Evolutionary conservation across 2,888 invertebrate species (phyloP).

Genomic region (Pammene fasciana): DNA sequence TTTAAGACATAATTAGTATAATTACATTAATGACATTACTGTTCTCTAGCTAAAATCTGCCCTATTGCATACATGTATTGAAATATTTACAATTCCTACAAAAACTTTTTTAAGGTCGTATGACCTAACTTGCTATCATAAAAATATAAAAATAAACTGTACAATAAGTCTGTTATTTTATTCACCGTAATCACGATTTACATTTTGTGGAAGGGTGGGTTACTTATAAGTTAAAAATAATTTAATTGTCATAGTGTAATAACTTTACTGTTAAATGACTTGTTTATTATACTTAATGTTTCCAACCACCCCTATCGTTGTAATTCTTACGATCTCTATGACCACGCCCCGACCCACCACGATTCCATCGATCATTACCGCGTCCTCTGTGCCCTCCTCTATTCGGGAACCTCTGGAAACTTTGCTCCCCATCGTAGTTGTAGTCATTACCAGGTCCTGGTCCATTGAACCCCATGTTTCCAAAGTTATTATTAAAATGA

Average conservation of each 20-base stretch:
- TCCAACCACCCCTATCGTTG: slow-evolving; percentile 80
- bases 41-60: slow-evolving; percentile 21
- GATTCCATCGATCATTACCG: slow-evolving; percentile 76
- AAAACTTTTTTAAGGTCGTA: slow-evolving; percentile 55
- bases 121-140: slow-evolving; percentile 56
- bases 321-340: slow-evolving; percentile 78
- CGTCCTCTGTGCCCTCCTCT: slow-evolving; percentile 75
- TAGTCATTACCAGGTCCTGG: slow-evolving; percentile 71
- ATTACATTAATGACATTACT: slow-evolving; percentile 34
- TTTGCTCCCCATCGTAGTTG: slow-evolving; percentile 74
- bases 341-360: slow-evolving; percentile 74
- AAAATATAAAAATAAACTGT: slow-evolving; percentile 57
- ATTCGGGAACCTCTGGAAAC: slow-evolving; percentile 72
- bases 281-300: slow-evolving; percentile 66
- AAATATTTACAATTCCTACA: slow-evolving; percentile 43
- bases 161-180: slow-evolving; percentile 66
- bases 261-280: slow-evolving; percentile 42
- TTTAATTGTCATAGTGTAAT: slow-evolving; percentile 50
- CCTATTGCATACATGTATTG: slow-evolving; percentile 27
- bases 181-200: slow-evolving; percentile 74
- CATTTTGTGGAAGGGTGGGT: slow-evolving; percentile 67
- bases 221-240: slow-evolving; percentile 56
- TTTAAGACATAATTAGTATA: slow-evolving; percentile 42
- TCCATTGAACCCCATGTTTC: slow-evolving; percentile 75
- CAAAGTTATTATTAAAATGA: slow-evolving; percentile 76